Evolutionary conservation across 2,888 invertebrate genomes (phyloP), one percentile per base, ranked within the genome.

Genomic region (Drosophila macrospina): DNA sequence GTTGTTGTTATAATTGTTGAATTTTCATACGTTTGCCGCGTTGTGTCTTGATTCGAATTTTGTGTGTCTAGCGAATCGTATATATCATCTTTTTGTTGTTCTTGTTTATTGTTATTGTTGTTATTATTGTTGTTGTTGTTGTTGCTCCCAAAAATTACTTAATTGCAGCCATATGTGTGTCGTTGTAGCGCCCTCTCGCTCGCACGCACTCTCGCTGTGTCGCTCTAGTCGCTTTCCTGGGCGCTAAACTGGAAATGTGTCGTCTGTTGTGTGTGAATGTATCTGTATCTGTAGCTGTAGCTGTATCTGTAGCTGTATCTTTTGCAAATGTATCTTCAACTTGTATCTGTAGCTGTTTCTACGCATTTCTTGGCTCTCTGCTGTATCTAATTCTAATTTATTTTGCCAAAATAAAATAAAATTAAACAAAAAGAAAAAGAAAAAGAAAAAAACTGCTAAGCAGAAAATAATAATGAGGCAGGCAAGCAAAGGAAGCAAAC

Each of bases 91-190:
- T 66, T 59, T 61, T 30, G 8, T 54, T 55, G 20, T 28, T 69
- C 11, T 59, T 54, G 26, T n/a, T 54, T 55, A 15, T 28, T 59
- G 45, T 45, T 70, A 41, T 60, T 13, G 24, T 52, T 54, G 15
- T 26, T 74, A 15, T 55, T 57, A 41, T 3, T 20, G 20, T 20
- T 34, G n/a, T n/a, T 68, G 36, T 69, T 62, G 44, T 66, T 73
- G 61, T 72, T 81, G 82, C 69, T 86, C 3, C 64, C 78, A 78
- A 86, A 83, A 83, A 80, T 78, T 76, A 83, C 80, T 86, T 88
- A 88, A 85, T 86, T 88, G 83, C 88, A 88, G 88, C 88, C 86
- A 88, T 76, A 87, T 84, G 86, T 88, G 84, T 76, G 55, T 42
- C 44, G 28, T 15, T 37, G 42, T 24, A 13, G 5, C 37, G 16